Evolutionary conservation across 2,113 vertebrate genomes (phyloP), one percentile per base, ranked within the genome.

Genomic region (Hippocampus mohnikei): DNA sequence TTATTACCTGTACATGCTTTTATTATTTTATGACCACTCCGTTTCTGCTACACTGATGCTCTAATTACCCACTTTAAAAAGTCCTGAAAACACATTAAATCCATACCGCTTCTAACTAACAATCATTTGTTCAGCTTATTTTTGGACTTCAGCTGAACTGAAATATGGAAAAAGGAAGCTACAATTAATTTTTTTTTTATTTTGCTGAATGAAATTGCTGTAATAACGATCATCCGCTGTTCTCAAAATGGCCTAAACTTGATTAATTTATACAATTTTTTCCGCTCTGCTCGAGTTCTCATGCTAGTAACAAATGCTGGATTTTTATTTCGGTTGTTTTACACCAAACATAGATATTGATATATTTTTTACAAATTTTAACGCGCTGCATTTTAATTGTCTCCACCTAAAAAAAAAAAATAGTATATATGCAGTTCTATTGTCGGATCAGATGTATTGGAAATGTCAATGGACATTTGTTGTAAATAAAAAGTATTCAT

Each of bases 401-500:
- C 80, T 73, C 70, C 71, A 71, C 59, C 72, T 81, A 64, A 40
- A 15, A 27, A 25, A 46, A 64, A 53, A 53, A 25, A 58, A 72
- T 74, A 55, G 21, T 73, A 77, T 66, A 80, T 81, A 87, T 84
- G 73, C 87, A 85, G 87, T 86, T 85, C 82, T 70, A 20, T 88
- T 81, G 83, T 88, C 80, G 71, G 55, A 83, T 87, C 74, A 88
- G 86, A 88, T 83, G 84, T 85, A 80, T 87, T 87, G 81, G 69
- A 88, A 81, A 76, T 74, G 85, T 88, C 83, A 84, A 84, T 84
- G 58, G 67, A 83, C 74, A 70, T 85, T 82, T 82, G 72, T 75
- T 92, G 85, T 92, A 92, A 89, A 92, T 92, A 92, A 91, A 92
- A 88, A 75, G 84, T 74, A 59, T 50, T 21, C 21, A 8, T 48